Conservation (phyloP, 2,888 invertebrate genomes). For the Rhagonycha fulva region DNA sequence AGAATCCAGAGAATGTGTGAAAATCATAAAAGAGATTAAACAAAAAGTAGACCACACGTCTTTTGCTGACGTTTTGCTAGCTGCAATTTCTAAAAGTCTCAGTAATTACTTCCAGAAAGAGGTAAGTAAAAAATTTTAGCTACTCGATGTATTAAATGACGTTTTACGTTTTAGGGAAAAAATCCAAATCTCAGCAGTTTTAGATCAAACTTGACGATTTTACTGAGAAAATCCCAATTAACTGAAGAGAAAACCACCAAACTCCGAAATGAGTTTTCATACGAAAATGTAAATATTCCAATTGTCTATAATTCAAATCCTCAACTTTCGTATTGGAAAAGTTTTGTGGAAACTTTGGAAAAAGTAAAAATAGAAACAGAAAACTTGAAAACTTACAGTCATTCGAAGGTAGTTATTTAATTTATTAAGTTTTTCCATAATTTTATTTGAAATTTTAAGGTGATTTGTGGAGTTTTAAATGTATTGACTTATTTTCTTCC, state of each 20-base stretch:
- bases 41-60: background rate
- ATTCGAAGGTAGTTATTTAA: background rate
- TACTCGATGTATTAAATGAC: background rate
- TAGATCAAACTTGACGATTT: background rate
- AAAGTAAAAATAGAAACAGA: background rate
- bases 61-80: background rate
- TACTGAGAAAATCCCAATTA: background rate
- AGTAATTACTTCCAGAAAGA: conserved; percentile 4
- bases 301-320: background rate
- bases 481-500: background rate
- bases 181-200: background rate
- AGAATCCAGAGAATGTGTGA: background rate
- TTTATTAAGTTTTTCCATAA: too few relatives aligned
- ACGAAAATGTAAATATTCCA: background rate
- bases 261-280: background rate
- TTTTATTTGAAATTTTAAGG: background rate
- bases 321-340: background rate
- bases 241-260: background rate
- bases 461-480: background rate
- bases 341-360: background rate
- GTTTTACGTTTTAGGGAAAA: background rate
- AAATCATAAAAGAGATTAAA: background rate
- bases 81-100: conserved; percentile 2
- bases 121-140: background rate
- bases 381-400: background rate